Percentiles rank a stretch among this genome's conserved stretches.
phyloP scores from a whole-genome alignment of 37 sponge, comb jelly and placozoan genomes.

The Petrosia ficiformis region DNA sequence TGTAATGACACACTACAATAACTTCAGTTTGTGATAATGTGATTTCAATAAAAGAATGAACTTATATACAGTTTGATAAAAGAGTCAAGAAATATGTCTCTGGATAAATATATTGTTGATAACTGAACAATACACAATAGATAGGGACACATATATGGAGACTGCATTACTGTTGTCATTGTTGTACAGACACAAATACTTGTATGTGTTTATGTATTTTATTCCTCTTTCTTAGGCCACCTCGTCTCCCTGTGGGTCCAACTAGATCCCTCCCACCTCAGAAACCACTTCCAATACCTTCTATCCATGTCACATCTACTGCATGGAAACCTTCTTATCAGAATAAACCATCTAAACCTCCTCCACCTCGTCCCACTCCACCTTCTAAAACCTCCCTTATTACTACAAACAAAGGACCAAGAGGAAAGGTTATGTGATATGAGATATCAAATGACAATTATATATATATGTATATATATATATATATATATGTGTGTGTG shows the following conservation, averaged over 20 bases:
- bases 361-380: conserved; percentile 6
- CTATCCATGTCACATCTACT: background rate
- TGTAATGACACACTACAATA: too few species aligned
- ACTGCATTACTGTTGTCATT: too few species aligned
- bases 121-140: too few species aligned
- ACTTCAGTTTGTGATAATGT: too few species aligned
- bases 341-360: conserved; percentile 25
- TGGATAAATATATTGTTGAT: too few species aligned
- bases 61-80: too few species aligned
- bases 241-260: background rate
- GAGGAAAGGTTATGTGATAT: conserved; percentile 24
- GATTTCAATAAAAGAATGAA: too few species aligned
- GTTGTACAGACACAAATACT: too few species aligned
- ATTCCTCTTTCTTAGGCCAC: background rate
- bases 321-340: background rate
- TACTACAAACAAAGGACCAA: conserved; percentile 19
- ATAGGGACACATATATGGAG: too few species aligned
- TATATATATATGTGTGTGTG: background rate
- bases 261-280: background rate
- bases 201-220: too few species aligned
- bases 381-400: background rate
- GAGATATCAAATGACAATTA: too few species aligned
- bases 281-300: background rate
- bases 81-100: too few species aligned
- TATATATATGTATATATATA: background rate